Percentiles rank a stretch among this genome's conserved stretches.
These are phyloP conservation scores for Platalea minor DNA, from an alignment of 2,797 vertebrate species.

Conservation along the genomic window DNA sequence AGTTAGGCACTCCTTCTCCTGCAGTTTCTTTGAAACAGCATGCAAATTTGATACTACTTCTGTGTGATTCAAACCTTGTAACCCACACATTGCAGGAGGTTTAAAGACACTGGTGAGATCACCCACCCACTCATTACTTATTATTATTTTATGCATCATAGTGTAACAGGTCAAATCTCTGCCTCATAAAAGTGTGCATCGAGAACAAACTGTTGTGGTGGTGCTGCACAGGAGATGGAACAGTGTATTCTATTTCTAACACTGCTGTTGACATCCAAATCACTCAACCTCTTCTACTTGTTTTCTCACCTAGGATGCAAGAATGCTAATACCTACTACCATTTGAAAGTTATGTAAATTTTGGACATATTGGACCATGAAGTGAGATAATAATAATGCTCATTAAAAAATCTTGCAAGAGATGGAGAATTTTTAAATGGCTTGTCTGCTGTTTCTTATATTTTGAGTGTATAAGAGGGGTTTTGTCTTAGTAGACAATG, in stretches of 20 bases:
- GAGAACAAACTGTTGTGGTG: neutral
- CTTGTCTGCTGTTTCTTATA: neutral
- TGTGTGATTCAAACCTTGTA: slow-evolving; percentile 50
- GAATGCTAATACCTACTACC: neutral
- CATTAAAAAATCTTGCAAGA: neutral
- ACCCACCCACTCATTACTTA: slow-evolving; percentile 47
- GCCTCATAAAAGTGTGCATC: neutral
- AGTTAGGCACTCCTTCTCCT: neutral
- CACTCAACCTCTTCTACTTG: neutral
- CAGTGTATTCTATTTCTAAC: neutral
- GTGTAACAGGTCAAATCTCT: slow-evolving; percentile 54
- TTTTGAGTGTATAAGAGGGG: fast-evolving
- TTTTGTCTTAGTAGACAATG: neutral
- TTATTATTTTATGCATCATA: slow-evolving; percentile 36
- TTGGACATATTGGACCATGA: neutral
- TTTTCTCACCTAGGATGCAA: neutral
- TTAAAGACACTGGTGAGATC: slow-evolving; percentile 49
- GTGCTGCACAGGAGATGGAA: neutral
- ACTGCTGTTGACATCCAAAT: neutral
- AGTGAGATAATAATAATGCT: neutral
- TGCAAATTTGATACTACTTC: neutral
- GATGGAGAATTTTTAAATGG: neutral
- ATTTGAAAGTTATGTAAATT: neutral
- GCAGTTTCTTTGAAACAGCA: neutral
- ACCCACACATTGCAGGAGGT: slow-evolving; percentile 48